Conservation (phyloP, 2,113 vertebrate genomes). For the Casuarius casuarius region DNA sequence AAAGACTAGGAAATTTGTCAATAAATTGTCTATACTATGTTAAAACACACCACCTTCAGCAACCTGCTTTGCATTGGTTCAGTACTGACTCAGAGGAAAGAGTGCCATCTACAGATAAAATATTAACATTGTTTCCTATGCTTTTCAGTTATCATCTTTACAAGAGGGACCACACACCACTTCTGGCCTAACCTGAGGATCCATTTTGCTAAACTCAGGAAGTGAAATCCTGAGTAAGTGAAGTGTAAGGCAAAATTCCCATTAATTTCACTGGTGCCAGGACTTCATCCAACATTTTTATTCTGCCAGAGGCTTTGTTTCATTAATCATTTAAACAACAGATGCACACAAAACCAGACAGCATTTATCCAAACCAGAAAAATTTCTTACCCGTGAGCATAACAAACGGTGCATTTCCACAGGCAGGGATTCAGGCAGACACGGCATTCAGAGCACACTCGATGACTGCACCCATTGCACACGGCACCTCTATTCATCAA, state of each 20-base stretch:
- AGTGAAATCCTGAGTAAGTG: background rate
- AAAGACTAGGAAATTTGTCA: background rate
- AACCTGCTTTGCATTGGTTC: background rate
- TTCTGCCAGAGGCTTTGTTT: background rate
- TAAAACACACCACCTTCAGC: background rate
- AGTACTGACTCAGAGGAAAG: background rate
- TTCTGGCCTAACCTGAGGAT: background rate
- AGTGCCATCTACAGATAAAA: background rate
- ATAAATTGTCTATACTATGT: background rate
- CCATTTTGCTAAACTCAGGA: background rate
- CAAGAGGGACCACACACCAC: background rate
- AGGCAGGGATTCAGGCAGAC: slow-evolving; percentile 63
- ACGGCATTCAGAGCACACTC: slow-evolving; percentile 86
- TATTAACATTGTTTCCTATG: accelerated
- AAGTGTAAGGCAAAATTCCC: background rate
- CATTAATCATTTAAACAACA: background rate
- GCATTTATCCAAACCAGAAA: background rate
- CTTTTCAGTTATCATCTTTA: background rate
- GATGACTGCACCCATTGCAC: slow-evolving; percentile 90
- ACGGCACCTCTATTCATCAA: slow-evolving; percentile 85
- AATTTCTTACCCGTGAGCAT: slow-evolving; percentile 82
- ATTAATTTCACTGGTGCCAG: background rate
- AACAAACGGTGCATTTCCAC: slow-evolving; percentile 91
- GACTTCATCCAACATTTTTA: background rate
- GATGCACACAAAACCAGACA: background rate